These are phyloP conservation scores for Zosterops pallidus DNA, from an alignment of 2,113 vertebrate genomes.

Conservation along the genomic window DNA sequence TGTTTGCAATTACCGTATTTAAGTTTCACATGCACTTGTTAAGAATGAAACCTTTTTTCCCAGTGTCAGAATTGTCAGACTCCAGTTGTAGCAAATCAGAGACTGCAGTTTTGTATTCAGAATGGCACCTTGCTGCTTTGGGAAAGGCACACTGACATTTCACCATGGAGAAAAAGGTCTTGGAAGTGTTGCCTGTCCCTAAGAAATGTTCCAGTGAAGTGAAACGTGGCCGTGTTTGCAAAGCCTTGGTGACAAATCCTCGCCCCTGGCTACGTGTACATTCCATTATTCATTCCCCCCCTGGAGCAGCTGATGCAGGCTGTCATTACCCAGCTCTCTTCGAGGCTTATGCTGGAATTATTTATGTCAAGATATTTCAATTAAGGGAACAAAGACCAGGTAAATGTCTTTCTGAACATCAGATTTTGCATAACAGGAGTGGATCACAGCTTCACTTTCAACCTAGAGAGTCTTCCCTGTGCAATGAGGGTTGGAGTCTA, in stretches of 20 bases:
- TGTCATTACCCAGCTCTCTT: background rate
- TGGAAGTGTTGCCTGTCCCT: background rate
- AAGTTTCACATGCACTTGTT: background rate
- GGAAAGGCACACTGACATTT: background rate
- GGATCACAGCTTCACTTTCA: background rate
- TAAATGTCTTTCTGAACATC: background rate
- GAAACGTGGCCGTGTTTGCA: rapidly evolving
- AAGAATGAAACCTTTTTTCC: background rate
- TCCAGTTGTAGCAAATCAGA: background rate
- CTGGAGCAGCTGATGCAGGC: background rate
- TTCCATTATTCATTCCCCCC: background rate
- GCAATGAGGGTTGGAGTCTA: background rate
- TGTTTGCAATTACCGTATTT: background rate
- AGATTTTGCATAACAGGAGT: background rate
- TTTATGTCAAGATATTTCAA: background rate
- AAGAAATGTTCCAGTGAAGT: background rate
- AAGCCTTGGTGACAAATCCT: background rate
- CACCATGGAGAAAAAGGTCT: background rate
- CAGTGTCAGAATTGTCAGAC: too few relatives aligned
- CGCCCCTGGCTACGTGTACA: background rate
- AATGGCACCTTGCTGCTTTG: background rate
- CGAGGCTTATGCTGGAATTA: background rate
- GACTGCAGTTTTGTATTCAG: background rate
- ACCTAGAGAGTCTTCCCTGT: background rate
- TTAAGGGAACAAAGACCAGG: background rate